Conservation (phyloP, 1,140 invertebrate species). For the Caerostris darwini region DNA sequence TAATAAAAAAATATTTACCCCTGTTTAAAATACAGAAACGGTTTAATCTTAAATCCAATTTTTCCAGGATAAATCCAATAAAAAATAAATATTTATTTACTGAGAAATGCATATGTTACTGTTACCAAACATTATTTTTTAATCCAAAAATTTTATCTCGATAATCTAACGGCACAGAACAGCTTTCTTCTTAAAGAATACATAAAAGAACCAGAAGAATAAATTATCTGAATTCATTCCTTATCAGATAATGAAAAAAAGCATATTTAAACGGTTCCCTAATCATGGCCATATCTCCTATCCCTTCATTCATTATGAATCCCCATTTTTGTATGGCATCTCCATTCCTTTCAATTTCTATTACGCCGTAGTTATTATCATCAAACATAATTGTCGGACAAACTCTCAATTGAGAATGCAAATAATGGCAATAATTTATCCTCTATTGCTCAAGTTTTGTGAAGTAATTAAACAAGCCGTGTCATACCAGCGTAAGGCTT, state of each 20-base stretch:
- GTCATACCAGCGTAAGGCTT: slow-evolving; percentile 19
- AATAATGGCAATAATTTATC: slow-evolving; percentile 39
- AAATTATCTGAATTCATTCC: neutral
- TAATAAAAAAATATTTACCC: too few relatives aligned
- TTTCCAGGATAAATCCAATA: too few relatives aligned
- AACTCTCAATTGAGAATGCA: slow-evolving; percentile 20
- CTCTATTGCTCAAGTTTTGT: slow-evolving; percentile 40
- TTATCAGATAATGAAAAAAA: neutral
- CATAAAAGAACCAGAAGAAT: neutral
- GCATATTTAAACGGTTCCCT: neutral
- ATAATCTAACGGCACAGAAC: too few relatives aligned
- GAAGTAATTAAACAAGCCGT: slow-evolving; percentile 37
- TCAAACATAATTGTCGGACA: slow-evolving; percentile 3
- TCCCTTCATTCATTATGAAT: neutral
- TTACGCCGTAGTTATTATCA: neutral
- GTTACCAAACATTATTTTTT: too few relatives aligned
- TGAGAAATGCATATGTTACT: too few relatives aligned
- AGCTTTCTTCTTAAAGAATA: neutral
- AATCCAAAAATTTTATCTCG: too few relatives aligned
- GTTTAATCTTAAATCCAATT: too few relatives aligned
- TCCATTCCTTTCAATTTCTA: neutral
- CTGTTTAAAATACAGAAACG: too few relatives aligned
- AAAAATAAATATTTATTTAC: too few relatives aligned
- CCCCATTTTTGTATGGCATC: neutral
- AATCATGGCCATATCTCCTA: neutral